Evolutionary conservation across 2,113 vertebrate species (phyloP).

Genomic region (Rhinolophus ferrumequinum): DNA sequence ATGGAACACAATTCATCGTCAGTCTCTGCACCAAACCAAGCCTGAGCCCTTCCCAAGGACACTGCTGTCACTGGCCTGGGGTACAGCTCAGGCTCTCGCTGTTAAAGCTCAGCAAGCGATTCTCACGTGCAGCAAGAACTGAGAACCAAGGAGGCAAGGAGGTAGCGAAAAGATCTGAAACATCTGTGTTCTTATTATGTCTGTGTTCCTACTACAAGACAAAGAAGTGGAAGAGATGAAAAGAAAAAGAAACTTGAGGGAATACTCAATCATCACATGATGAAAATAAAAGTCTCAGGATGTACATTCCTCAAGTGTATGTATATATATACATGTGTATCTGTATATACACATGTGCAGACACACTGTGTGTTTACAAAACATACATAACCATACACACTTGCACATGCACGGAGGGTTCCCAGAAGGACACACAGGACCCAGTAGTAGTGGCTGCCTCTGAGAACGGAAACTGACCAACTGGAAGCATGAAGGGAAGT

Average conservation of each 20-base stretch:
- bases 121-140: not conserved
- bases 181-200: not conserved
- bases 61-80: too few relatives aligned
- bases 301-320: not conserved
- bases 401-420: not conserved
- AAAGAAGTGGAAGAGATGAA: not conserved
- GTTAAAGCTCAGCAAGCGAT: not conserved
- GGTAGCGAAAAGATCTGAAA: not conserved
- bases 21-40: not conserved
- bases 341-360: too few relatives aligned
- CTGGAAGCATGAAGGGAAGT: not conserved
- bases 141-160: not conserved
- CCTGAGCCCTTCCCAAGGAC: accelerated
- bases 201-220: not conserved
- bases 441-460: not conserved
- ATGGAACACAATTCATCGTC: accelerated
- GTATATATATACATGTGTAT: too few relatives aligned
- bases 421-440: not conserved
- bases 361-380: not conserved
- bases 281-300: not conserved
- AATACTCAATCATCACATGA: not conserved
- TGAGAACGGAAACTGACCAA: not conserved
- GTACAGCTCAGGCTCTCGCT: not conserved
- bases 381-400: not conserved
- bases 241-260: not conserved